These are phyloP conservation scores for Micromys minutus DNA, from an alignment of 2,113 vertebrate species.

Conservation along the genomic window DNA sequence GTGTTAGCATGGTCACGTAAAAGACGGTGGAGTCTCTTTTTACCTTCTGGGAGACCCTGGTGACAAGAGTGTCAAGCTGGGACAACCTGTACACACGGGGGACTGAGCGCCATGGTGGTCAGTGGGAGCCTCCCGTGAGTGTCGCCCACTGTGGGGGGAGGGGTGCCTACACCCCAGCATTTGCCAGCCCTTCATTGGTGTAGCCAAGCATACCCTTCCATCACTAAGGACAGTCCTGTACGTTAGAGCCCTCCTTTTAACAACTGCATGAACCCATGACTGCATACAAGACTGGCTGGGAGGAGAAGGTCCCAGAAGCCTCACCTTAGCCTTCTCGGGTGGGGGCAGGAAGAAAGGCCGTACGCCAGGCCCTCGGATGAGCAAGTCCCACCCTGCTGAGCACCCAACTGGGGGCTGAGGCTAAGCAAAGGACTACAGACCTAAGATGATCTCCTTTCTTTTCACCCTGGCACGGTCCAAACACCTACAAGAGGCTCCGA, in stretches of 20 bases:
- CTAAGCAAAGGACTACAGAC: neutral
- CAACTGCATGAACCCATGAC: neutral
- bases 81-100: rapidly evolving
- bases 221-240: neutral
- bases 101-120: neutral
- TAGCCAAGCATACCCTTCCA: neutral
- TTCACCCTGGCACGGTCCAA: neutral
- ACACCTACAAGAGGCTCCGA: neutral
- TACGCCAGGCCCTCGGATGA: neutral
- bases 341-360: neutral
- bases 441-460: rapidly evolving
- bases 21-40: neutral
- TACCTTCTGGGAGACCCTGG: rapidly evolving
- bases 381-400: neutral
- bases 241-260: neutral
- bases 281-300: neutral
- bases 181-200: slow-evolving; percentile 1
- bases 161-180: neutral
- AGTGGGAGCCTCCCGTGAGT: neutral
- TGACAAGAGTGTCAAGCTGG: rapidly evolving
- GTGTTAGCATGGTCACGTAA: neutral
- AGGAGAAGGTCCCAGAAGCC: neutral
- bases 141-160: neutral
- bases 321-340: neutral
- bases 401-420: neutral